Conservation (phyloP, 92 coral and sea anemone species). For the Palythoa grandis region DNA sequence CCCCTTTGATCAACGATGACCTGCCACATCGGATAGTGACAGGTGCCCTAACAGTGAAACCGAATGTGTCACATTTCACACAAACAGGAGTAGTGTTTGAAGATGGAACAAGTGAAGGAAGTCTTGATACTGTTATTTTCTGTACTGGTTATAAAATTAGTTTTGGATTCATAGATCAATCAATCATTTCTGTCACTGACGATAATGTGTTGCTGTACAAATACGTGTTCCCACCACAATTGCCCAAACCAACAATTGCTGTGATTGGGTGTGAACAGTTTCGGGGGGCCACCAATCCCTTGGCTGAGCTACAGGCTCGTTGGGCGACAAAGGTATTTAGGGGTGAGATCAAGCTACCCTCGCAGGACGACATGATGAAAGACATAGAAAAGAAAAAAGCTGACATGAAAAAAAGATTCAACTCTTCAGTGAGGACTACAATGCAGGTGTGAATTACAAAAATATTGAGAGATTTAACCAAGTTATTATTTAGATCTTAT, state of each 20-base stretch:
- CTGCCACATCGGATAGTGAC: constrained; percentile 75
- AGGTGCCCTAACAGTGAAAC: constrained; percentile 67
- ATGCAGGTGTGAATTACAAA: constrained; percentile 41
- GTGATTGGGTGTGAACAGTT: constrained; percentile 39
- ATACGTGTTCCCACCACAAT: constrained; percentile 48
- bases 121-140: constrained; percentile 69
- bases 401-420: constrained; percentile 6
- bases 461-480: too few relatives aligned
- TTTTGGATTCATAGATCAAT: constrained; percentile 63
- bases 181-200: constrained; percentile 56
- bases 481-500: too few relatives aligned
- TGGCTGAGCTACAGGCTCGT: constrained; percentile 54
- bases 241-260: constrained; percentile 33
- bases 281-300: constrained; percentile 22
- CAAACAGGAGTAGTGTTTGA: constrained; percentile 64
- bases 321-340: constrained; percentile 52
- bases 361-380: constrained; percentile 35
- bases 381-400: constrained; percentile 46
- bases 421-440: constrained; percentile 44
- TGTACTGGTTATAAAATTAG: constrained; percentile 78
- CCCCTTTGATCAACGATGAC: constrained; percentile 75
- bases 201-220: constrained; percentile 68
- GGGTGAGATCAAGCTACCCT: constrained; percentile 31
- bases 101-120: constrained; percentile 61
- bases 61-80: constrained; percentile 62